A percentile compares a stretch with the other conserved stretches of the same genome.
Conservation (phyloP, 2,888 invertebrate species). For the Plagodis dolabraria region DNA sequence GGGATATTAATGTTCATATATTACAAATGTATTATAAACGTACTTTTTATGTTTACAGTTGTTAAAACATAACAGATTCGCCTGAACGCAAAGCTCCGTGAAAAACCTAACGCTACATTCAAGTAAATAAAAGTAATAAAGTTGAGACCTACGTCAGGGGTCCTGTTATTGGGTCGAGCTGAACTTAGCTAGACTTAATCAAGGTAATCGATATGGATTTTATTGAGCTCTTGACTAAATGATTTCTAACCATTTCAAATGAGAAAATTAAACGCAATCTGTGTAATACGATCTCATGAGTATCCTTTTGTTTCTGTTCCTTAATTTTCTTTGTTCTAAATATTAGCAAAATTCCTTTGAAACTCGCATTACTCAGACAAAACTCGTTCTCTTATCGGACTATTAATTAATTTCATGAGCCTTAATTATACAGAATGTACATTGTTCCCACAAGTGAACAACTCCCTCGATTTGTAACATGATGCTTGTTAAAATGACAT, state of each 20-base stretch:
- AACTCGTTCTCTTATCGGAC: constrained; percentile 15
- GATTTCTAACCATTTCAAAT: no score
- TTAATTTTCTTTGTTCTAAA: constrained; percentile 2
- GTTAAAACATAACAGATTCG: not conserved
- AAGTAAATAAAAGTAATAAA: not conserved
- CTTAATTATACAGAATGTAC: constrained; percentile 1
- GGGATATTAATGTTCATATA: no score
- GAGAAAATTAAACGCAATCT: no score
- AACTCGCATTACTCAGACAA: constrained; percentile 7
- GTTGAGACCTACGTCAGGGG: not conserved
- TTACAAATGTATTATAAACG: no score
- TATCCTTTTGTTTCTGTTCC: not conserved
- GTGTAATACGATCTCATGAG: no score
- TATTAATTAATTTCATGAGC: constrained; percentile 7
- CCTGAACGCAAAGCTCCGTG: not conserved
- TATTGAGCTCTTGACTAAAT: no score
- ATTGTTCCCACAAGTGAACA: constrained; percentile 6
- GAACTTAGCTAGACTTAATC: no score
- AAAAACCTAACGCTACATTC: not conserved
- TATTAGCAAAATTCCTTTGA: constrained; percentile 6
- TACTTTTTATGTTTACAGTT: no score
- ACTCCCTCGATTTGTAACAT: constrained; percentile 6
- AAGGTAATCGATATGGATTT: no score
- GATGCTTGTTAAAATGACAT: constrained; percentile 11
- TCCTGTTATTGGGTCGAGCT: not conserved